Evolutionary conservation across 2,113 vertebrate species (phyloP).

Genomic region (Rhea americana): DNA sequence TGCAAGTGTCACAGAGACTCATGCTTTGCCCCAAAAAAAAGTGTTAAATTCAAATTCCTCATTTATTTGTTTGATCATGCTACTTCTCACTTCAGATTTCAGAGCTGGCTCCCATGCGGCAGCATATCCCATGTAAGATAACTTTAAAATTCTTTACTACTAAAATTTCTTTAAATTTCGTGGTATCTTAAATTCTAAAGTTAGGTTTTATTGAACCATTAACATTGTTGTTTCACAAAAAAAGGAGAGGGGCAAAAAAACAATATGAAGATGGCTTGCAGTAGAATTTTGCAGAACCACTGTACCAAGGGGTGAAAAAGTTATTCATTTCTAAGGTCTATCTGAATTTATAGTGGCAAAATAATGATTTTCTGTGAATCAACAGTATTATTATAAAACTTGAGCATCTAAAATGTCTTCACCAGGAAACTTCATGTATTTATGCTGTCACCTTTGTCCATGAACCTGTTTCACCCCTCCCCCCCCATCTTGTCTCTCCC

Average conservation of each 20-base stretch:
- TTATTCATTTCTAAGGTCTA: not conserved
- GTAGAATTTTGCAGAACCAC: not conserved
- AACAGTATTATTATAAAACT: not conserved
- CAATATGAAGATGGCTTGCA: not conserved
- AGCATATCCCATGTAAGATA: not conserved
- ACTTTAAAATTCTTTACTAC: too few relatives aligned
- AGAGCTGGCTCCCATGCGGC: not conserved
- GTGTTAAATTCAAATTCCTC: not conserved
- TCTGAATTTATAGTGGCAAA: not conserved
- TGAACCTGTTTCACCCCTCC: not conserved
- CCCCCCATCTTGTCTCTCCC: not conserved
- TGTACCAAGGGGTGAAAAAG: not conserved
- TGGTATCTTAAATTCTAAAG: not conserved
- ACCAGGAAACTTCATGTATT: not conserved
- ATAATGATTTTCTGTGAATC: not conserved
- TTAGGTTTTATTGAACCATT: not conserved
- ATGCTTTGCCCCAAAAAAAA: not conserved
- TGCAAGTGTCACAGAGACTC: not conserved
- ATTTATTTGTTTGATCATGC: not conserved
- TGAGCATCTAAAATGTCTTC: not conserved
- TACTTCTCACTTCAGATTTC: not conserved
- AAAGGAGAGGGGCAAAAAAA: not conserved
- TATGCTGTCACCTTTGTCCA: not conserved
- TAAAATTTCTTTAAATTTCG: not conserved
- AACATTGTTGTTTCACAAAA: not conserved